These are phyloP conservation scores for Aeoliscus strigatus DNA, from an alignment of 2,797 vertebrate species.

Conservation along the genomic window DNA sequence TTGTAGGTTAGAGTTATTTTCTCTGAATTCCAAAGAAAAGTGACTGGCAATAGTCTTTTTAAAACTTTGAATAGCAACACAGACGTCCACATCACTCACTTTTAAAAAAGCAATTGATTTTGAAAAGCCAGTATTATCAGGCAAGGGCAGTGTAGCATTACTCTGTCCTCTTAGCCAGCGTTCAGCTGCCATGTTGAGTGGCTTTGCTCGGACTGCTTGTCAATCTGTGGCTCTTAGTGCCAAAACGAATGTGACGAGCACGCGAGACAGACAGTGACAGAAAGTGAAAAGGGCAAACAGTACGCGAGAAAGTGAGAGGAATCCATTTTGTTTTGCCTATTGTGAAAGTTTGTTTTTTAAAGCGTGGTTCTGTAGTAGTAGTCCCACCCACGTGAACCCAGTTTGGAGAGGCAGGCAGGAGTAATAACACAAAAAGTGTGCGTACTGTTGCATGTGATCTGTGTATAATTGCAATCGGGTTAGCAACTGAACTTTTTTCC, in stretches of 20 bases:
- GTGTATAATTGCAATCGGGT: no score
- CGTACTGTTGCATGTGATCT: no score
- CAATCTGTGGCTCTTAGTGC: conserved; percentile 46
- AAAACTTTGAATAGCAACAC: no score
- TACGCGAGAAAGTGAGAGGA: conserved; percentile 29
- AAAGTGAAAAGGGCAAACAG: conserved; percentile 27
- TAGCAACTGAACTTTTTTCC: no score
- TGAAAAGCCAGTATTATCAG: conserved; percentile 33
- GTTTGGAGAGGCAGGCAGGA: no score
- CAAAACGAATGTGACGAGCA: conserved; percentile 27
- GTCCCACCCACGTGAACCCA: no score
- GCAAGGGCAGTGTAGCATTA: conserved; percentile 6
- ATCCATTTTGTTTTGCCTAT: conserved; percentile 16
- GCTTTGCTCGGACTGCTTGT: conserved; percentile 51
- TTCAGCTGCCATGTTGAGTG: conserved; percentile 52
- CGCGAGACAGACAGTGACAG: conserved; percentile 27
- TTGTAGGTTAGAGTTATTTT: no score
- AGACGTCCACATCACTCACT: not conserved
- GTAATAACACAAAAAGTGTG: no score
- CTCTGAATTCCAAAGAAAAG: not conserved
- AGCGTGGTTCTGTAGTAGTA: no score
- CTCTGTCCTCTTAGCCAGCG: conserved; percentile 36
- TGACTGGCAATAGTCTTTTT: no score
- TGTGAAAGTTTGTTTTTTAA: not conserved
- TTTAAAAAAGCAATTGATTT: conserved; percentile 13